phyloP scores from a whole-genome alignment of 2,888 invertebrate genomes.

The Mycogona germanica region DNA sequence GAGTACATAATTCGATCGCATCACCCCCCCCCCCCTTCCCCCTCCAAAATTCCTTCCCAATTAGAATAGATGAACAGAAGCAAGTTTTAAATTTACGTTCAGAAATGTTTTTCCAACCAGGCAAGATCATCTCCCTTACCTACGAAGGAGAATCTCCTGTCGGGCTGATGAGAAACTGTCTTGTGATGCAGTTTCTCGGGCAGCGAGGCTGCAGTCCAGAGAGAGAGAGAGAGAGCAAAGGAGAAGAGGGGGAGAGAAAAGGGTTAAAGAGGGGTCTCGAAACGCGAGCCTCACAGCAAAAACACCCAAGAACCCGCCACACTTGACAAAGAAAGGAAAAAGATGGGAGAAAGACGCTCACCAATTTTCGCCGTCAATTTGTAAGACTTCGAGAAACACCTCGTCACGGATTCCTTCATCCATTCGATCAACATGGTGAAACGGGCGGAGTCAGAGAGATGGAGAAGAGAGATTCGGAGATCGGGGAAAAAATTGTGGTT shows the following conservation, averaged over 20 bases:
- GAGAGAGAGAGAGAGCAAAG: too few species aligned
- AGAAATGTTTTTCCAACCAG: neutral
- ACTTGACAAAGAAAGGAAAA: neutral
- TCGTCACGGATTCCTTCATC: conserved; percentile 81
- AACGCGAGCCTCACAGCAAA: too few species aligned
- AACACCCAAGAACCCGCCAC: too few species aligned
- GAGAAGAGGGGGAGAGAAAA: too few species aligned
- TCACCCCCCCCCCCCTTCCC: neutral
- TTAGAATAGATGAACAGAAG: neutral
- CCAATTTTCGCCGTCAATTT: conserved; percentile 45
- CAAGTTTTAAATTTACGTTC: neutral
- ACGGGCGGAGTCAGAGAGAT: neutral
- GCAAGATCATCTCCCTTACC: neutral
- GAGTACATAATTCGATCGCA: too few species aligned
- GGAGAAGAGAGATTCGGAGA: neutral
- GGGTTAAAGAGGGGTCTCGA: too few species aligned
- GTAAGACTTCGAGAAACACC: conserved; percentile 89
- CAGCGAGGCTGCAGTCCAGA: conserved; percentile 7
- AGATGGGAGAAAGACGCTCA: conserved; percentile 1
- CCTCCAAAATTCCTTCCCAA: neutral
- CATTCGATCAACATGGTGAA: conserved; percentile 67
- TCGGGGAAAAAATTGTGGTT: neutral
- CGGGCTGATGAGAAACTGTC: conserved; percentile 1
- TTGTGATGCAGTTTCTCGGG: conserved; percentile 10
- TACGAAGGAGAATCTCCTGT: conserved; percentile 3